A percentile compares a stretch with the other conserved stretches of the same genome.
phyloP scores from a whole-genome alignment of 2,113 vertebrate genomes.

The Melanerpes formicivorus region DNA sequence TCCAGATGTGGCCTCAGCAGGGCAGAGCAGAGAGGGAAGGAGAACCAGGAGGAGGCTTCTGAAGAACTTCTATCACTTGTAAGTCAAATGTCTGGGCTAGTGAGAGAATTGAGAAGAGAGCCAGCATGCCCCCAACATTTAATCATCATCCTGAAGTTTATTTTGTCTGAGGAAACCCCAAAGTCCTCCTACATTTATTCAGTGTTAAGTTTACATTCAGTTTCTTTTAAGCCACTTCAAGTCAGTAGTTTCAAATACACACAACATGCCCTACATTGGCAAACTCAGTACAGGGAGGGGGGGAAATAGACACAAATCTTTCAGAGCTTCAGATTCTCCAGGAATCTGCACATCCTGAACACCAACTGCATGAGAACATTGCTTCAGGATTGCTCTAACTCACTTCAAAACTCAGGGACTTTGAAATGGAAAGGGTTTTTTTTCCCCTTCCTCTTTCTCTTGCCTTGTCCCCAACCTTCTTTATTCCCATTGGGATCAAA shows the following conservation, averaged over 20 bases:
- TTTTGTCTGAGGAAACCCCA: slow-evolving; percentile 19
- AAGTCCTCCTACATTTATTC: neutral
- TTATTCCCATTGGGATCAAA: neutral
- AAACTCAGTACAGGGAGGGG: neutral
- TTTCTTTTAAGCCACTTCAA: slow-evolving; percentile 19
- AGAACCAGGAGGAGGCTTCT: too few relatives aligned
- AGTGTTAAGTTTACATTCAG: slow-evolving; percentile 49
- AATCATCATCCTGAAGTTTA: slow-evolving; percentile 16
- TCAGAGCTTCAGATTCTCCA: neutral
- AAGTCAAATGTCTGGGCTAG: neutral
- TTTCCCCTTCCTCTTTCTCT: neutral
- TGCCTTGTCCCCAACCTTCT: neutral
- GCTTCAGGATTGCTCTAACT: neutral
- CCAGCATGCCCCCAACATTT: neutral
- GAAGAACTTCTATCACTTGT: neutral
- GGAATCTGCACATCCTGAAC: neutral
- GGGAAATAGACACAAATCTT: neutral
- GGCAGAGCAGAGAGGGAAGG: too few relatives aligned
- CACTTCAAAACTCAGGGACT: neutral
- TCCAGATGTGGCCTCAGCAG: too few relatives aligned
- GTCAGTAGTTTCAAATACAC: slow-evolving; percentile 63
- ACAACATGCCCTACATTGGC: neutral
- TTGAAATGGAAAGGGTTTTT: neutral
- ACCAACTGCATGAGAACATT: neutral
- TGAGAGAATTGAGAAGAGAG: neutral